Conservation (phyloP, 2,888 invertebrate genomes). For the Campopleginae sp. region DNA sequence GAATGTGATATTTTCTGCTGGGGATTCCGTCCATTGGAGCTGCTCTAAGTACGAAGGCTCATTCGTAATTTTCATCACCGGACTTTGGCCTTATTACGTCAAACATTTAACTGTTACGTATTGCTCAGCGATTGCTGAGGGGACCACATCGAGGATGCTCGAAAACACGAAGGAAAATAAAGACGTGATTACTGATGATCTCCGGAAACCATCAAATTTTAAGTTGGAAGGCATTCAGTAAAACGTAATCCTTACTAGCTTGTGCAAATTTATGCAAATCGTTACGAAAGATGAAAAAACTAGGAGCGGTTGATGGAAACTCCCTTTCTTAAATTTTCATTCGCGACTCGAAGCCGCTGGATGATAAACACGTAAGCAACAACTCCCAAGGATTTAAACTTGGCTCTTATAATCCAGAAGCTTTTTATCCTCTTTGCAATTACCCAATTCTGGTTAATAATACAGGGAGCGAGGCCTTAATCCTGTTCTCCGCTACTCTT, state of each 20-base stretch:
- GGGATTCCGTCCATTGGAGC: constrained; percentile 49
- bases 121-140: not conserved
- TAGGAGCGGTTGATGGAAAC: not conserved
- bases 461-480: constrained; percentile 50
- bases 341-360: not conserved
- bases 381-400: constrained; percentile 26
- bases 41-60: constrained; percentile 52
- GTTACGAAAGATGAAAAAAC: not conserved
- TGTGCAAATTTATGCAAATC: not conserved
- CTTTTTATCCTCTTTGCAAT: constrained; percentile 50
- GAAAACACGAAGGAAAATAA: not conserved
- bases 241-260: not conserved
- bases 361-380: constrained; percentile 38
- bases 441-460: constrained; percentile 53
- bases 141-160: not conserved
- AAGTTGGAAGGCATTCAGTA: not conserved
- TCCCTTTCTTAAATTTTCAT: not conserved
- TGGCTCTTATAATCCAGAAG: constrained; percentile 9
- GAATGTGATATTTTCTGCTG: constrained; percentile 73
- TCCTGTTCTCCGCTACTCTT: constrained; percentile 32
- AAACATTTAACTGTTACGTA: constrained; percentile 11
- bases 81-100: constrained; percentile 26
- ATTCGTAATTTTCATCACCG: constrained; percentile 28
- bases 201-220: not conserved
- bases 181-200: not conserved